Evolutionary conservation across 1,140 invertebrate genomes (phyloP), one percentile per base, ranked within the genome.

Genomic region (Uloborus diversus): DNA sequence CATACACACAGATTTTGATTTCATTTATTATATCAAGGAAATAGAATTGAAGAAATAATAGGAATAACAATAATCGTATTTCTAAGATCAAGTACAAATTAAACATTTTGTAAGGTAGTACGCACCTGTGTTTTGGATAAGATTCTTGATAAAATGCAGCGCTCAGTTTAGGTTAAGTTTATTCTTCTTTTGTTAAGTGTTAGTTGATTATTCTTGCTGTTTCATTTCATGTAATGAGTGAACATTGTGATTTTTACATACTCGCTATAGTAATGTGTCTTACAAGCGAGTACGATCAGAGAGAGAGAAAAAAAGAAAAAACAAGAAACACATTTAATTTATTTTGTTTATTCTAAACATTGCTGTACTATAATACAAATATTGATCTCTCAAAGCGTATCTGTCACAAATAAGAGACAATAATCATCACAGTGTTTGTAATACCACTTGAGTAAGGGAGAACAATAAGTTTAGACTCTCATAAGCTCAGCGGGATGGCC

Each of bases 401-500:
- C 30, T 35, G 14, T 70, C 30, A 56, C 35, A 20, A 35, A 56
- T 35, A 56, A 25, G 30, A 70, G 66, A 56, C 20, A 56, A 57
- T 33, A 56, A 56, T 70, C 47, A 70, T 70, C 66, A 70, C 66
- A 70, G 66, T 70, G 49, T 23, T 70, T 70, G 53, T 70, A 70
- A 70, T 70, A 70, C 66, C 66, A 70, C 66, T 70, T 70, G 57
- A 56, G 32, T 23, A 42, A 70, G 66, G 66, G 51, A 56, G 66
- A 68, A 51, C 28, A 37, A 32, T 65, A 51, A 28, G 49, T 27
- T 25, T 57, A 49, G n/a, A n/a, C 32, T 51, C 30, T 68, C 33
- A 68, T 68, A 68, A 68, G 65, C 65, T 68, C 65, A 68, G 47
- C 47, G 49, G 65, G 51, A 42, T 51, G 49, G 30, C 37, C 47